Conservation (phyloP, 2,113 vertebrate species). For the Myiagra hebetior region DNA sequence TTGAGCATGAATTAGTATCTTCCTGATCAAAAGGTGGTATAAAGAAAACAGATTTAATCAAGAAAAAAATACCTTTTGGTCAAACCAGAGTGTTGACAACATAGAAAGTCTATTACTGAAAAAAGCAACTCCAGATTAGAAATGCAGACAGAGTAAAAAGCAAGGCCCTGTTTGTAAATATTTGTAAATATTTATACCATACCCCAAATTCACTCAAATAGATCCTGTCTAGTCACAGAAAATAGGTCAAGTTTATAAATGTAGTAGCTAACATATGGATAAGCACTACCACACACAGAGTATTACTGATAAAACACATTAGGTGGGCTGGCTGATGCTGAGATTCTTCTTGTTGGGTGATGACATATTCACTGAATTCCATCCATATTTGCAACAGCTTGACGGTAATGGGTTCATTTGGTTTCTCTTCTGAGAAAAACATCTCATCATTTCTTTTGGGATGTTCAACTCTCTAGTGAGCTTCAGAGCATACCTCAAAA, state of each 20-base stretch:
- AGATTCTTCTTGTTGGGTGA: not conserved
- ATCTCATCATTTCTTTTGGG: not conserved
- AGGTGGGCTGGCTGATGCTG: not conserved
- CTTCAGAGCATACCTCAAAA: not conserved
- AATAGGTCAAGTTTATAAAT: not conserved
- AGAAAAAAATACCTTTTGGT: not conserved
- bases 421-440: not conserved
- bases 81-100: constrained; percentile 7
- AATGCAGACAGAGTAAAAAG: not conserved
- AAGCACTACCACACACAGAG: not conserved
- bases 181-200: not conserved
- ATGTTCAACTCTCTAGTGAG: not conserved
- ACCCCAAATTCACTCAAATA: not conserved
- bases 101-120: not conserved
- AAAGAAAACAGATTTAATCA: not conserved
- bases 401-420: not conserved
- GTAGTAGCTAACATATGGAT: not conserved
- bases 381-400: not conserved
- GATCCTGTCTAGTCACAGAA: not conserved
- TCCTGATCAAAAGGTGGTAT: constrained; percentile 22
- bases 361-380: not conserved
- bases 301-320: not conserved
- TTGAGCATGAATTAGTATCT: not conserved
- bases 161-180: not conserved
- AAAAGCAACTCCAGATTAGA: not conserved